Conservation (phyloP, 1,140 invertebrate species). For the Achroia grisella region DNA sequence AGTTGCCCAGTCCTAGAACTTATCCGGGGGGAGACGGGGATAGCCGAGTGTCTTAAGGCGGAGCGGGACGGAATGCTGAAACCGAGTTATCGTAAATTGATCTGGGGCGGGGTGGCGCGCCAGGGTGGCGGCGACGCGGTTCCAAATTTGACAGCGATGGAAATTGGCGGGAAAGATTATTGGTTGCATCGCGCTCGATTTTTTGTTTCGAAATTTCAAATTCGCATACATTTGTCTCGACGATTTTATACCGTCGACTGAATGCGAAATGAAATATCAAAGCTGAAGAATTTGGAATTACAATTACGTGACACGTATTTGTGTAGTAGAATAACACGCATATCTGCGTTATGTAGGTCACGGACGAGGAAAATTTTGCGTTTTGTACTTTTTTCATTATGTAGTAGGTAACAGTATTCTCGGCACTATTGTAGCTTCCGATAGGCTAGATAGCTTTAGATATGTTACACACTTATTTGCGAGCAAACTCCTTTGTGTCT, state of each 20-base stretch:
- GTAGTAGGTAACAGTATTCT: neutral
- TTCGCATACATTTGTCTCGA: constrained; percentile 5
- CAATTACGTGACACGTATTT: constrained; percentile 8
- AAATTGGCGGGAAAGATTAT: constrained; percentile 70
- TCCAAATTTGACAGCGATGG: constrained; percentile 70
- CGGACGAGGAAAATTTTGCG: neutral
- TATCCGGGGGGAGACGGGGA: constrained; percentile 52
- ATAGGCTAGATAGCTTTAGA: neutral
- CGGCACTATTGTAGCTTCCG: neutral
- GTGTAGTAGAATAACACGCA: constrained; percentile 9
- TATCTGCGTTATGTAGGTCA: constrained; percentile 37
- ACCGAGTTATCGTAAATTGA: constrained; percentile 66
- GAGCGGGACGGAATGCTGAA: constrained; percentile 44
- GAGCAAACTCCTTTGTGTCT: constrained; percentile 39
- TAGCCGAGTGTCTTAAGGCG: constrained; percentile 54
- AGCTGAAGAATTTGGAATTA: constrained; percentile 20
- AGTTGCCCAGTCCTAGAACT: constrained; percentile 48
- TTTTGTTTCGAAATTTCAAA: constrained; percentile 19
- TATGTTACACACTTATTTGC: constrained; percentile 9
- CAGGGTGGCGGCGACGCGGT: constrained; percentile 34
- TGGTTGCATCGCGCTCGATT: constrained; percentile 34
- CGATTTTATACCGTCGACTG: neutral
- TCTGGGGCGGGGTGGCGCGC: constrained; percentile 40
- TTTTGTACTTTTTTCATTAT: constrained; percentile 4
- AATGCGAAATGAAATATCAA: constrained; percentile 2